Conservation (phyloP, 1,140 invertebrate genomes). For the Meloidogyne exigua region DNA sequence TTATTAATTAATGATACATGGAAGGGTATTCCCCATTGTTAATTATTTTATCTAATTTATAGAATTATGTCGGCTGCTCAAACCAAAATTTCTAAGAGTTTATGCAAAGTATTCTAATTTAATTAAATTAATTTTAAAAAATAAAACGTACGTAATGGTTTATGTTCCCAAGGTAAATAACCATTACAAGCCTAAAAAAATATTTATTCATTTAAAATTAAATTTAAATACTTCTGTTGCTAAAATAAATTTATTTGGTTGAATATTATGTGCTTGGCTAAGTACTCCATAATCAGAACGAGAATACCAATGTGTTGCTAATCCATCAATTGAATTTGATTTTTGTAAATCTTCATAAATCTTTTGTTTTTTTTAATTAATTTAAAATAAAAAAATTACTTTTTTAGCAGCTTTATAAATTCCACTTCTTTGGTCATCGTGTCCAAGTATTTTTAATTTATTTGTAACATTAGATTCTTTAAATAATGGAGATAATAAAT, state of each 20-base stretch:
- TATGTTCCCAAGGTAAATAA: slow-evolving; percentile 30
- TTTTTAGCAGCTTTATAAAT: slow-evolving; percentile 71
- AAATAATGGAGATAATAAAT: slow-evolving; percentile 41
- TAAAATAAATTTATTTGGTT: slow-evolving; percentile 75
- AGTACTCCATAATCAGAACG: slow-evolving; percentile 64
- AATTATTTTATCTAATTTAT: no score
- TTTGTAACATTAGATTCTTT: slow-evolving; percentile 26
- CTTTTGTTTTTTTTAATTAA: background rate
- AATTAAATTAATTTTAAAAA: no score
- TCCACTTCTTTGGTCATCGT: slow-evolving; percentile 64
- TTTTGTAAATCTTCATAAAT: slow-evolving; percentile 1
- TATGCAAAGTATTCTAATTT: no score
- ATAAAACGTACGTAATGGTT: no score
- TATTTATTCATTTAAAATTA: background rate
- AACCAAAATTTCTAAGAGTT: no score
- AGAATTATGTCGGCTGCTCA: no score
- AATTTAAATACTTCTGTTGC: slow-evolving; percentile 74
- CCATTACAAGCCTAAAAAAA: slow-evolving; percentile 35
- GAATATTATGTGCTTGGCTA: slow-evolving; percentile 67
- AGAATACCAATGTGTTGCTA: slow-evolving; percentile 68
- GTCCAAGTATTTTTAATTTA: slow-evolving; percentile 53
- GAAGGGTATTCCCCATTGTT: no score
- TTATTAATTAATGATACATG: no score
- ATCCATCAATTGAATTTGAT: slow-evolving; percentile 75
- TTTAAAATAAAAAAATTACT: slow-evolving; percentile 30